phyloP scores from a whole-genome alignment of 1,140 invertebrate genomes.

The Psix sp. region DNA sequence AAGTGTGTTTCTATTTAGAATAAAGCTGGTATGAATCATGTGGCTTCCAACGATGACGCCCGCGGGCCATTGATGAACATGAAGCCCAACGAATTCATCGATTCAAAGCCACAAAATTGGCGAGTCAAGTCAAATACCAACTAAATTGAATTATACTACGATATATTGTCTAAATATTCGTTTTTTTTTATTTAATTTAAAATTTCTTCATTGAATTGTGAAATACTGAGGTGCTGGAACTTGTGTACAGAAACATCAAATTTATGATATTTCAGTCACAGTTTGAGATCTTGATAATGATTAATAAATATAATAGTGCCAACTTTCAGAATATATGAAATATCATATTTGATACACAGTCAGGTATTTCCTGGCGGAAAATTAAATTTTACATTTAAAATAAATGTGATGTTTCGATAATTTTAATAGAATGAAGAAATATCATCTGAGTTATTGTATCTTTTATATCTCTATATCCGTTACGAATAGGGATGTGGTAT shows the following conservation, averaged over 20 bases:
- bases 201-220: constrained; percentile 28
- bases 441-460: too few relatives aligned
- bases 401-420: too few relatives aligned
- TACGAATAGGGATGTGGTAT: too few relatives aligned
- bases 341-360: too few relatives aligned
- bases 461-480: too few relatives aligned
- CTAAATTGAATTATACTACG: constrained; percentile 61
- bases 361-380: too few relatives aligned
- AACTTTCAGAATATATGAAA: too few relatives aligned
- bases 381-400: too few relatives aligned
- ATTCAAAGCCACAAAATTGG: constrained; percentile 50
- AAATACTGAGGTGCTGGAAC: constrained; percentile 23
- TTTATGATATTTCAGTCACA: too few relatives aligned
- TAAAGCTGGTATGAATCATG: constrained; percentile 28
- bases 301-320: too few relatives aligned
- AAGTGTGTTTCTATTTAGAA: constrained; percentile 39
- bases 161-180: constrained; percentile 50
- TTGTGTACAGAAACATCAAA: constrained; percentile 21
- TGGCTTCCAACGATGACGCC: constrained; percentile 21
- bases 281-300: too few relatives aligned
- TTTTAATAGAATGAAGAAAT: too few relatives aligned
- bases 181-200: constrained; percentile 55
- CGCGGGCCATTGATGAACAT: constrained; percentile 53
- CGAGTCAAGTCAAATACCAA: constrained; percentile 65
- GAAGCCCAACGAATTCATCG: constrained; percentile 41